A percentile compares a stretch with the other conserved stretches of the same genome.
These are phyloP conservation scores for Aporrectodea caliginosa DNA, from an alignment of 1,140 invertebrate genomes.

Conservation along the genomic window DNA sequence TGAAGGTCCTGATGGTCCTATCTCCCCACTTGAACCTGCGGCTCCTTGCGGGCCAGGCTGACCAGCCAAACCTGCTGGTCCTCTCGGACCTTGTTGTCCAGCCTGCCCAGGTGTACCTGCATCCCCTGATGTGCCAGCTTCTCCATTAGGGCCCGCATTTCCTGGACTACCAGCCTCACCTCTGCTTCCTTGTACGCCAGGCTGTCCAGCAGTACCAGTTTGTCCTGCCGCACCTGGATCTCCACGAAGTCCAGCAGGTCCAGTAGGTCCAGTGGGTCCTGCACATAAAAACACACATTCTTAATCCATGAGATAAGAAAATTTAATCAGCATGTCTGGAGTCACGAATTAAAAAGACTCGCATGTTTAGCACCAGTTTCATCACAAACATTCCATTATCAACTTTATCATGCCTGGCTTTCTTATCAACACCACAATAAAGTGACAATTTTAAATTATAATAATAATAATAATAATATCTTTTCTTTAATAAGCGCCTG, in stretches of 20 bases:
- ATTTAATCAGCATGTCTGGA: too few species aligned
- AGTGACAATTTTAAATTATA: too few species aligned
- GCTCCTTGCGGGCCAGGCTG: conserved; percentile 23
- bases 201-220: background rate
- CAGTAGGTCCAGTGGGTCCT: background rate
- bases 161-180: conserved; percentile 29
- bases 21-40: conserved; percentile 22
- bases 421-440: too few species aligned
- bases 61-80: conserved; percentile 27
- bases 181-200: conserved; percentile 25
- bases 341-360: too few species aligned
- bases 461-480: too few species aligned
- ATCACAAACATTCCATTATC: too few species aligned
- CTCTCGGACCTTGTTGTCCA: conserved; percentile 19
- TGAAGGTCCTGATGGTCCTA: conserved; percentile 50
- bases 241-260: conserved; percentile 6
- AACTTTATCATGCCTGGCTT: too few species aligned
- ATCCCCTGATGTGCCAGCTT: conserved; percentile 23
- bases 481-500: too few species aligned
- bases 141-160: conserved; percentile 18
- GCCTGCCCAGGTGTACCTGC: conserved; percentile 25
- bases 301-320: too few species aligned
- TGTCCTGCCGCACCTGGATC: conserved; percentile 1
- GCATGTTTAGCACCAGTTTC: too few species aligned
- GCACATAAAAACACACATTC: too few species aligned